Percentiles rank a stretch among this genome's conserved stretches.
phyloP scores from a whole-genome alignment of 2,888 invertebrate genomes.

The Charanyca ferruginea region DNA sequence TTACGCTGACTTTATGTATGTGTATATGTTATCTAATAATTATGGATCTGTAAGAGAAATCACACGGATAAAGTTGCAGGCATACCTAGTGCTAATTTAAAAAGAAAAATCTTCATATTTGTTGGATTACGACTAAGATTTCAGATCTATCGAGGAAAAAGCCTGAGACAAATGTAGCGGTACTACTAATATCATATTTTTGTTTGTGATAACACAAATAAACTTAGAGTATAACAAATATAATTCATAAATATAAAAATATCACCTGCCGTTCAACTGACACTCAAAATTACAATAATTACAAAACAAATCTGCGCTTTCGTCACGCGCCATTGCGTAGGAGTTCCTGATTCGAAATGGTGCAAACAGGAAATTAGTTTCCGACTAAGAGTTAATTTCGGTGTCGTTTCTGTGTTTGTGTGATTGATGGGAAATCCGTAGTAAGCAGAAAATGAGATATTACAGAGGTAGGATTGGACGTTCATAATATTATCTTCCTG shows the following conservation, averaged over 20 bases:
- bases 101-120: too few relatives aligned
- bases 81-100: too few relatives aligned
- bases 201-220: too few relatives aligned
- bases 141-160: too few relatives aligned
- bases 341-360: constrained; percentile 61
- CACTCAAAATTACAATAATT: constrained; percentile 71
- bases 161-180: too few relatives aligned
- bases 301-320: constrained; percentile 76
- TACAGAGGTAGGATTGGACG: neutral
- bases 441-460: neutral
- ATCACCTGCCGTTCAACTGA: constrained; percentile 67
- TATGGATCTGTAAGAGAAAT: too few relatives aligned
- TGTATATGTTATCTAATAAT: too few relatives aligned
- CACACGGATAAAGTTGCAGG: too few relatives aligned
- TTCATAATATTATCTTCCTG: neutral
- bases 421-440: constrained; percentile 35
- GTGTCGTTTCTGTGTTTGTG: constrained; percentile 30
- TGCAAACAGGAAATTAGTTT: constrained; percentile 76
- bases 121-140: too few relatives aligned
- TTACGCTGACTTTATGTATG: too few relatives aligned
- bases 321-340: constrained; percentile 71
- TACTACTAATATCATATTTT: too few relatives aligned
- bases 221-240: too few relatives aligned
- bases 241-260: constrained; percentile 9
- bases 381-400: constrained; percentile 62